Conservation (phyloP, 2,888 invertebrate species). For the Drosophila longiperda region DNA sequence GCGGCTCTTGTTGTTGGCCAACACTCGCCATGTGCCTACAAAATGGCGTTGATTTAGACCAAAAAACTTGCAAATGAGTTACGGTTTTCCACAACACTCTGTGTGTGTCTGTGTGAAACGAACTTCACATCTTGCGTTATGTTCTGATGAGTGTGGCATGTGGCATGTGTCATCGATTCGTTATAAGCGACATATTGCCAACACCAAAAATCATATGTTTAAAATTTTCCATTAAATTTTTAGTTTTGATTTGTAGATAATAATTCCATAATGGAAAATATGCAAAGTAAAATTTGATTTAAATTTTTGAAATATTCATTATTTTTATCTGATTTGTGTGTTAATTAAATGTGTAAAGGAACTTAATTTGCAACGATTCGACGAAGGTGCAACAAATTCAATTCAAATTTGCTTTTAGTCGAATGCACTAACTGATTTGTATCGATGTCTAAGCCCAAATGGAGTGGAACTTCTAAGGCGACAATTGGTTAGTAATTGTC, state of each 20-base stretch:
- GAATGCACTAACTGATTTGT: background rate
- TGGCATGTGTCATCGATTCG: background rate
- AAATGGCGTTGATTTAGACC: constrained; percentile 46
- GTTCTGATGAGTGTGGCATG: constrained; percentile 2
- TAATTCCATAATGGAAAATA: background rate
- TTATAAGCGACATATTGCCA: background rate
- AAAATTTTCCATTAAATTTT: background rate
- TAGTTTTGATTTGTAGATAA: background rate
- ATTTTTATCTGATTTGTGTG: background rate
- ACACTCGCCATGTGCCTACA: constrained; percentile 46
- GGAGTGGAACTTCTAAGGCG: background rate
- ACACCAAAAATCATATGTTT: background rate
- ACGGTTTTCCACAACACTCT: constrained; percentile 5
- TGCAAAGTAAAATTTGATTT: background rate
- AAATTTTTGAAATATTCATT: too few relatives aligned
- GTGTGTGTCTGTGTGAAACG: background rate
- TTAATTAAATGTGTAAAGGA: background rate
- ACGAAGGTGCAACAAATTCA: background rate
- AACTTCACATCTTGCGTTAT: background rate
- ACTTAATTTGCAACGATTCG: background rate
- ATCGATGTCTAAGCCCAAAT: background rate
- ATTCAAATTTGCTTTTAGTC: background rate
- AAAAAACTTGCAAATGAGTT: constrained; percentile 49
- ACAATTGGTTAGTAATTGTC: background rate
- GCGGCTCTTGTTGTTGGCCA: constrained; percentile 37